These are phyloP conservation scores for Drosophila peninsularis DNA, from an alignment of 2,888 invertebrate species.

Conservation along the genomic window DNA sequence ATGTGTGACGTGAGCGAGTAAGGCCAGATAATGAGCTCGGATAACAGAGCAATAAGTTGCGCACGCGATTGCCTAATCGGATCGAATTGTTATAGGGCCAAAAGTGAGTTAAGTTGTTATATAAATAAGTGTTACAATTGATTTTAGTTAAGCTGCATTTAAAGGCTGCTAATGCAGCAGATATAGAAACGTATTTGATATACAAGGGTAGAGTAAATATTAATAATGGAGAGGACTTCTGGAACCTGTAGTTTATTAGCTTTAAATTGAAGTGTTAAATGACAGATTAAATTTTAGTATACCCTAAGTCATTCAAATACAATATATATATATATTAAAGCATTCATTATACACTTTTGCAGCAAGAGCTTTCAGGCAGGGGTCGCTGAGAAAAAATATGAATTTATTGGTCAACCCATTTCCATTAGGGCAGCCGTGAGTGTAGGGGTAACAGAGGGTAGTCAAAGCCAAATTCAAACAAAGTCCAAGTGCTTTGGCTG, in stretches of 20 bases:
- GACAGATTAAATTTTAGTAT: too few species aligned
- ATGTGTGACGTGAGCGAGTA: slow-evolving; percentile 37
- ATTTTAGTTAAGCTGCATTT: neutral
- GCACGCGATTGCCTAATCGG: slow-evolving; percentile 47
- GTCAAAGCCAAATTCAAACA: slow-evolving; percentile 25
- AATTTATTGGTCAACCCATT: slow-evolving; percentile 33
- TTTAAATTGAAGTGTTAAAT: too few species aligned
- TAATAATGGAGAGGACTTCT: too few species aligned
- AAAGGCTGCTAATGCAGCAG: neutral
- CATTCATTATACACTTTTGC: neutral
- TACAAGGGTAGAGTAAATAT: too few species aligned
- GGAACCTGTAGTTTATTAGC: too few species aligned
- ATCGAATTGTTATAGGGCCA: slow-evolving; percentile 23
- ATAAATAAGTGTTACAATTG: neutral
- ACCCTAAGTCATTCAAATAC: too few species aligned
- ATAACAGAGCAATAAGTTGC: too few species aligned
- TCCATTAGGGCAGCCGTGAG: slow-evolving; percentile 24
- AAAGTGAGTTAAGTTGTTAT: neutral
- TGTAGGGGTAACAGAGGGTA: slow-evolving; percentile 8
- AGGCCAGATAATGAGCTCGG: slow-evolving; percentile 41
- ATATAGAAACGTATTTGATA: too few species aligned
- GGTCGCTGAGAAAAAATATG: neutral
- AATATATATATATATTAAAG: too few species aligned
- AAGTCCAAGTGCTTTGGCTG: slow-evolving; percentile 17
- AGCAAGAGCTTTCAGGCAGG: neutral